Base-by-base conservation (phyloP, 2,797 vertebrate genomes). In the Epinephelus awoara region DNA sequence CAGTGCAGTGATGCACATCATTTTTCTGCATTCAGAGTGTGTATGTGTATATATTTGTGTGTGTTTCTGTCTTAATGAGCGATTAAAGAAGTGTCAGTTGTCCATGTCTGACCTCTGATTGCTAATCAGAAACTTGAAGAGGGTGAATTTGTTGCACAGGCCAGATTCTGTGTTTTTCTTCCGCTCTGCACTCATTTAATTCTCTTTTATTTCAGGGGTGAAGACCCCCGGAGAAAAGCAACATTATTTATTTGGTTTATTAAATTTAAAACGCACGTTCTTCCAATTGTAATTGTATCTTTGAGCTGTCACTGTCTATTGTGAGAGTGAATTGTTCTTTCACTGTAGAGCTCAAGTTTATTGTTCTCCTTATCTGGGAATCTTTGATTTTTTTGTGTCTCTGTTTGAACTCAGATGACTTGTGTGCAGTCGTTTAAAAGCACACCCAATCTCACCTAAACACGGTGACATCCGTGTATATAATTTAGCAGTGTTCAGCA, bases 401-500 rank as follows among this genome's bases (percentile, higher is more conserved):
- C 2, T 25, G 5, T 67, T 72, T 75, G 38, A 85, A 72, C 47
- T 38, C 6, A 2, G 46, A 54, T 6, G 23, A 49, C 42, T 59
- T 56, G 18, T 52, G 25, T 27, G 25, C 25, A 64, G 59, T 52
- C 42, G 59, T 72, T 75, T 25, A 40, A 62, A 70, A 52, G n/a
- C 27, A 25, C 38, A 27, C 18, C 61, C 49, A 44, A 4, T 72
- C 44, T 77, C 52, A 58, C 56, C 56, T 78, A 40, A 72, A 76
- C 80, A 49, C 58, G 27, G 68, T 61, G 62, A 72, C 69, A 68
- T 34, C 18, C 52, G 65, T 50, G 61, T 69, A 51, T 64, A 58
- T 79, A 62, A 80, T 81, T 79, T 75, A 59, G 61, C 58, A 59
- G 68, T 15, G 67, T 75, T 83, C 72, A 74, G 72, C 71, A 78